These are phyloP conservation scores for Pardalotus punctatus DNA, from an alignment of 2,113 vertebrate genomes.

Conservation along the genomic window DNA sequence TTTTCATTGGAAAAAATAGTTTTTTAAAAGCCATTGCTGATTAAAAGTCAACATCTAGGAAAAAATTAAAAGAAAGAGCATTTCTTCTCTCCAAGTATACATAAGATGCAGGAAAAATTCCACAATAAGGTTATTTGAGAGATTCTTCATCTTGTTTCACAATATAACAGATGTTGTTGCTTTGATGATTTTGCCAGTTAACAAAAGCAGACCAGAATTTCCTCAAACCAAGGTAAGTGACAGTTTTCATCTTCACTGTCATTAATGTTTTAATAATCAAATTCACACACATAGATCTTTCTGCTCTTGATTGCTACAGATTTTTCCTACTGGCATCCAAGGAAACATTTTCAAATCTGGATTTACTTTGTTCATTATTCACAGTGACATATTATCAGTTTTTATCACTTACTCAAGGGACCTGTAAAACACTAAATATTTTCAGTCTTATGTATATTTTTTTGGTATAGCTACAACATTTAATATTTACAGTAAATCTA, in stretches of 20 bases:
- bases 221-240: background rate
- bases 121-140: background rate
- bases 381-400: background rate
- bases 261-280: background rate
- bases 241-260: background rate
- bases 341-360: background rate
- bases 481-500: background rate
- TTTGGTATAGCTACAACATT: background rate
- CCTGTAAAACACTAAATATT: background rate
- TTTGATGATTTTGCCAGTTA: background rate
- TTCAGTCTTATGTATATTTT: background rate
- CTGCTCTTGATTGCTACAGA: background rate
- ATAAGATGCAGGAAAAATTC: background rate
- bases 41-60: background rate
- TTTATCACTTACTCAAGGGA: background rate
- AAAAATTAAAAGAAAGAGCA: background rate
- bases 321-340: background rate
- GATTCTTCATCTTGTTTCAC: background rate
- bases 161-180: background rate
- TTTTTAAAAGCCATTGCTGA: background rate
- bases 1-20: background rate
- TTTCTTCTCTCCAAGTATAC: background rate
- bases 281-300: background rate
- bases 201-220: background rate
- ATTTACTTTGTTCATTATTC: background rate